These are phyloP conservation scores for Gallinago stenura DNA, from an alignment of 2,797 vertebrate genomes.

Conservation along the genomic window DNA sequence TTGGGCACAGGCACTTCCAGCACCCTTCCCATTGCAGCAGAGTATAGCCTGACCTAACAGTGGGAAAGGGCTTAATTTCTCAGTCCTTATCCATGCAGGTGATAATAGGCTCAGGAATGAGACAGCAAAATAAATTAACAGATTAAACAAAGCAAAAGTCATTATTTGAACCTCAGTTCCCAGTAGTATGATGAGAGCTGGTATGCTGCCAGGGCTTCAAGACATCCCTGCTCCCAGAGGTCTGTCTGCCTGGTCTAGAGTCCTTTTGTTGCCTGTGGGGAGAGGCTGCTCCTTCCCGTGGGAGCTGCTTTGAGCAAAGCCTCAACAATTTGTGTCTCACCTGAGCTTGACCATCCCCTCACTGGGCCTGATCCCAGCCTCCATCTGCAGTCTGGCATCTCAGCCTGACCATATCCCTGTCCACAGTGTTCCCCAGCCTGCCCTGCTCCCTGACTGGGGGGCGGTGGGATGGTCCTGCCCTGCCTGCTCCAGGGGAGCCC, in stretches of 20 bases:
- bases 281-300: accelerated
- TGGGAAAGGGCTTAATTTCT: neutral
- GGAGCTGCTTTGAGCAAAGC: neutral
- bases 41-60: neutral
- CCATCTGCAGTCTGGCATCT: neutral
- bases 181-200: neutral
- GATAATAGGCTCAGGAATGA: neutral
- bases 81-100: neutral
- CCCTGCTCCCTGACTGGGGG: neutral
- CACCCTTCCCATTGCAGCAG: neutral
- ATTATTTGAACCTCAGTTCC: neutral
- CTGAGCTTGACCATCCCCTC: neutral
- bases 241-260: neutral
- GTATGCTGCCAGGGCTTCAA: neutral
- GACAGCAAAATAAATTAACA: neutral
- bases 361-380: neutral
- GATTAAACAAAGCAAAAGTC: neutral
- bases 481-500: neutral
- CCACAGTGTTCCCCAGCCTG: neutral
- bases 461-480: neutral
- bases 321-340: neutral
- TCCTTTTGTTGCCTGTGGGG: neutral
- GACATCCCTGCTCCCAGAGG: neutral
- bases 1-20: neutral
- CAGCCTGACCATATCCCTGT: neutral